These are phyloP conservation scores for Camponotus pennsylvanicus DNA, from an alignment of 1,140 invertebrate species.

Conservation along the genomic window DNA sequence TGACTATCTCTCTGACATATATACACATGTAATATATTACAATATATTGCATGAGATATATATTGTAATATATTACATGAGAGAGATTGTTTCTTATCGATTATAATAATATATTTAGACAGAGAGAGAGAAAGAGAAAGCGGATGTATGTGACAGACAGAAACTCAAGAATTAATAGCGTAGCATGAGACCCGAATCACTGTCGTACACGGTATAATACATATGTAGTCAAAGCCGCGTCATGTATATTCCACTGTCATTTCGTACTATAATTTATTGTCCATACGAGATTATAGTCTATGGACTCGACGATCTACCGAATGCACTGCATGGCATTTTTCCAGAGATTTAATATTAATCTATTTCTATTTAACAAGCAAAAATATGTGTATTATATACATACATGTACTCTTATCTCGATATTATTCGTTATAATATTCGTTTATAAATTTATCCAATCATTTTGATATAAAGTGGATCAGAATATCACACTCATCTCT, in stretches of 20 bases:
- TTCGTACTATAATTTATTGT: conserved; percentile 66
- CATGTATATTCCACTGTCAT: conserved; percentile 51
- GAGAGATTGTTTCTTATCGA: too few species aligned
- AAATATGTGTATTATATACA: background rate
- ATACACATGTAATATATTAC: too few species aligned
- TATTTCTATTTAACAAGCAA: background rate
- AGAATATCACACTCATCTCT: background rate
- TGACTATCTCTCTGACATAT: too few species aligned
- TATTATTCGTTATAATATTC: background rate
- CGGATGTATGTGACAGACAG: background rate
- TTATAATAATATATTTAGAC: background rate
- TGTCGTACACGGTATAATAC: conserved; percentile 47
- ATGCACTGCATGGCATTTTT: conserved; percentile 24
- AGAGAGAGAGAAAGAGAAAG: background rate
- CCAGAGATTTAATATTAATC: background rate
- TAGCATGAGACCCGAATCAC: conserved; percentile 7
- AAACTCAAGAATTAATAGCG: conserved; percentile 1
- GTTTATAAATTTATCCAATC: background rate
- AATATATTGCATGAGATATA: too few species aligned
- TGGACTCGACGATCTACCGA: conserved; percentile 68
- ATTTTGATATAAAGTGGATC: background rate
- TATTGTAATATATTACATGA: too few species aligned
- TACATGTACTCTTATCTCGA: background rate
- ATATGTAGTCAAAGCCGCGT: conserved; percentile 29
- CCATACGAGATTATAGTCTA: conserved; percentile 48